Percentiles rank a stretch among this genome's conserved stretches.
Evolutionary conservation across 1,140 invertebrate genomes (phyloP).

Genomic region (Patella vulgata): DNA sequence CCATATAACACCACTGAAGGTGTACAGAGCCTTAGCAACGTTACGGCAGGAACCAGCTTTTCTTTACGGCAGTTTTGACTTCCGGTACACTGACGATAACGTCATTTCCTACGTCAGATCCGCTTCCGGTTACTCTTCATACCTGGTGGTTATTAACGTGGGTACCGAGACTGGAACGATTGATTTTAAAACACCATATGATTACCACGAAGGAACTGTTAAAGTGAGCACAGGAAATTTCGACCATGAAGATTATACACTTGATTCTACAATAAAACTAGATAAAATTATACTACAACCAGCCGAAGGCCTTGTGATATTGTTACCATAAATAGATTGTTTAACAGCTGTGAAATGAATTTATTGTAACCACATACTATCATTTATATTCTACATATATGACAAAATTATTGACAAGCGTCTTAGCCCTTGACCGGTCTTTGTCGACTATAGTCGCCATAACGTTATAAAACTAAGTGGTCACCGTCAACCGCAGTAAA

Average conservation of each 20-base stretch:
- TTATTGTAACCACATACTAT: too few species aligned
- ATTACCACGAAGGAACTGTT: constrained; percentile 11
- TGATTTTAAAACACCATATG: constrained; percentile 20
- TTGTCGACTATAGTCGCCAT: too few species aligned
- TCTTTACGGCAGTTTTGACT: constrained; percentile 14
- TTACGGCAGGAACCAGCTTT: constrained; percentile 21
- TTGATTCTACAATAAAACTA: neutral
- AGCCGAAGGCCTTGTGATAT: constrained; percentile 6
- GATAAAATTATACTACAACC: neutral
- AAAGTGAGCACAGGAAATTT: constrained; percentile 4
- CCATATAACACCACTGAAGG: constrained; percentile 9
- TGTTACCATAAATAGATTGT: too few species aligned
- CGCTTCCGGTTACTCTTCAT: constrained; percentile 1
- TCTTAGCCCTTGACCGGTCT: too few species aligned
- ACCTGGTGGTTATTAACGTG: constrained; percentile 34
- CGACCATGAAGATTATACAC: neutral
- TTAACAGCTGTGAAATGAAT: too few species aligned
- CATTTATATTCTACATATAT: too few species aligned
- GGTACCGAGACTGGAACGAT: constrained; percentile 17
- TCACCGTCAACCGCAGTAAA: too few species aligned
- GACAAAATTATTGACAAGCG: too few species aligned
- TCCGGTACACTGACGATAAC: constrained; percentile 10
- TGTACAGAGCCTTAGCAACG: constrained; percentile 21
- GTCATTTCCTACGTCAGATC: constrained; percentile 24
- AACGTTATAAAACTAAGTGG: too few species aligned